Conservation (phyloP, 2,797 vertebrate genomes). For the Characodon lateralis region DNA sequence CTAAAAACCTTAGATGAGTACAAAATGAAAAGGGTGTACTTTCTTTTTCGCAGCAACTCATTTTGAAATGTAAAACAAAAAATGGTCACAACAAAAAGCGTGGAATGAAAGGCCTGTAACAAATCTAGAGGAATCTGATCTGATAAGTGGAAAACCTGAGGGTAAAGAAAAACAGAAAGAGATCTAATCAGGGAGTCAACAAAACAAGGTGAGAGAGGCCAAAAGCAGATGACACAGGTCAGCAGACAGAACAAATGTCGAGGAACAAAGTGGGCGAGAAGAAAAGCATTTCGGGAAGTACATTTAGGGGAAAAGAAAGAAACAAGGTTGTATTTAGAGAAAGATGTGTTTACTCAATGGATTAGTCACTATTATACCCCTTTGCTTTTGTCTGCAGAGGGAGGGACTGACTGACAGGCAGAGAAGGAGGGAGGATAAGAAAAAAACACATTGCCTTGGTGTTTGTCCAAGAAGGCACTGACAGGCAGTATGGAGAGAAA, state of each 20-base stretch:
- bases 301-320: constrained; percentile 59
- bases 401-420: constrained; percentile 70
- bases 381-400: constrained; percentile 71
- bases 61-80: neutral
- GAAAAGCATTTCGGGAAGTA: constrained; percentile 50
- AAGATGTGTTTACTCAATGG: constrained; percentile 75
- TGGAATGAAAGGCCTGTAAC: neutral
- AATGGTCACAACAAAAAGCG: neutral
- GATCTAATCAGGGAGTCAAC: constrained; percentile 59
- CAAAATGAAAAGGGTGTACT: too few relatives aligned
- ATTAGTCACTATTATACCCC: constrained; percentile 76
- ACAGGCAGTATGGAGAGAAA: constrained; percentile 52
- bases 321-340: constrained; percentile 61
- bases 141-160: constrained; percentile 33
- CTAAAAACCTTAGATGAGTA: constrained; percentile 11
- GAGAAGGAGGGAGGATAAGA: constrained; percentile 39
- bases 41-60: neutral
- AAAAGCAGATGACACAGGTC: constrained; percentile 55
- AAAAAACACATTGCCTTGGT: constrained; percentile 51
- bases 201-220: constrained; percentile 51
- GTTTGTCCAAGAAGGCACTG: constrained; percentile 65
- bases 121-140: constrained; percentile 14
- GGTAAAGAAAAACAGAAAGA: constrained; percentile 19
- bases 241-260: constrained; percentile 50
- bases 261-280: constrained; percentile 60